These are phyloP conservation scores for Clarias macrocephalus DNA, from an alignment of 2,113 vertebrate species.

Conservation along the genomic window DNA sequence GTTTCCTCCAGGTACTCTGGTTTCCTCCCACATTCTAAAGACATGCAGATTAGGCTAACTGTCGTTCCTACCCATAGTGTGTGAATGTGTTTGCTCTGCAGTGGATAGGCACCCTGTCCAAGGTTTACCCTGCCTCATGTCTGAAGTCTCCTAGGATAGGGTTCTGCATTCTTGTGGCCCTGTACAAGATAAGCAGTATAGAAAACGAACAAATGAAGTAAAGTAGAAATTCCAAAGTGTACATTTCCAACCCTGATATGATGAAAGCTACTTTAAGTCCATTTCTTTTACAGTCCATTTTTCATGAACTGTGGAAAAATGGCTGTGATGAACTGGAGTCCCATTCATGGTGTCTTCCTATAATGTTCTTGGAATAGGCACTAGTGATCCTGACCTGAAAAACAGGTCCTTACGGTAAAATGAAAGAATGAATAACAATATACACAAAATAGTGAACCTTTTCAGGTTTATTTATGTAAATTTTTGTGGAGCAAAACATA, in stretches of 20 bases:
- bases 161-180: too few species aligned
- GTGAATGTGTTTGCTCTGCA: too few species aligned
- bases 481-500: constrained; percentile 6
- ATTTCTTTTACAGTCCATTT: not conserved
- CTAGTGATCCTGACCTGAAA: not conserved
- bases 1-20: accelerated
- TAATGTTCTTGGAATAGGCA: not conserved
- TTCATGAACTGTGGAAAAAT: not conserved
- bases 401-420: not conserved
- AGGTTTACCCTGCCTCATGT: too few species aligned
- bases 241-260: not conserved
- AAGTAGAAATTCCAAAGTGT: not conserved
- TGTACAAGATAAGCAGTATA: too few species aligned
- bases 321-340: not conserved
- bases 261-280: not conserved
- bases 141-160: too few species aligned
- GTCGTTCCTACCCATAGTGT: too few species aligned
- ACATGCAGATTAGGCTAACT: too few species aligned
- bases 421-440: not conserved
- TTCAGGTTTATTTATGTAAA: constrained; percentile 5
- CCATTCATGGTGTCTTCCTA: not conserved
- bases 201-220: not conserved
- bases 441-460: not conserved
- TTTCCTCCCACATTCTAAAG: too few species aligned
- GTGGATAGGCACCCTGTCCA: too few species aligned